Percentiles rank a stretch among this genome's conserved stretches.
Conservation (phyloP, 2,797 vertebrate species). For the Nyctalus aviator region DNA sequence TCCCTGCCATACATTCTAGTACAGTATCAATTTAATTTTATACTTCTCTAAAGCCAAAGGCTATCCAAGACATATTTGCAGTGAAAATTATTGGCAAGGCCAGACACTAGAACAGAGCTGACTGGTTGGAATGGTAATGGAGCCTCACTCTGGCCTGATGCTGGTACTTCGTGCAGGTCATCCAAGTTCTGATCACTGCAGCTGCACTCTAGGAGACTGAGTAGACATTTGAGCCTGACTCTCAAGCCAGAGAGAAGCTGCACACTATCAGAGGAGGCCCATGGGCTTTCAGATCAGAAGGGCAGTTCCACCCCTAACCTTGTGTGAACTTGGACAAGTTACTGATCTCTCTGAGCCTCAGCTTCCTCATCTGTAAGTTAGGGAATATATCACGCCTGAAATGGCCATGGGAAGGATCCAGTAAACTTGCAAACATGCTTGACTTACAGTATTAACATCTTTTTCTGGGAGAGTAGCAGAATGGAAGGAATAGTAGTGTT, state of each 20-base stretch:
- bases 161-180: fast-evolving
- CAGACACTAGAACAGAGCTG: not conserved
- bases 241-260: not conserved
- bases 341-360: not conserved
- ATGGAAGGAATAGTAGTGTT: not conserved
- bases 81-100: not conserved
- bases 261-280: not conserved
- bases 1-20: not conserved
- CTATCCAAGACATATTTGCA: not conserved
- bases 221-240: fast-evolving
- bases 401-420: not conserved
- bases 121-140: not conserved
- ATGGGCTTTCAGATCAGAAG: not conserved
- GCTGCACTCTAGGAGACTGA: not conserved
- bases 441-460: not conserved
- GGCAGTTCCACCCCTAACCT: not conserved
- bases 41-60: constrained; percentile 39
- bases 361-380: not conserved
- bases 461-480: not conserved
- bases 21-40: constrained; percentile 57
- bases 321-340: not conserved
- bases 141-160: not conserved
- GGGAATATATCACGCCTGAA: too few species aligned
- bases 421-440: not conserved
- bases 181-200: not conserved